Base-by-base conservation (phyloP, 1,140 invertebrate species). In the Hypsibius dujardini region DNA sequence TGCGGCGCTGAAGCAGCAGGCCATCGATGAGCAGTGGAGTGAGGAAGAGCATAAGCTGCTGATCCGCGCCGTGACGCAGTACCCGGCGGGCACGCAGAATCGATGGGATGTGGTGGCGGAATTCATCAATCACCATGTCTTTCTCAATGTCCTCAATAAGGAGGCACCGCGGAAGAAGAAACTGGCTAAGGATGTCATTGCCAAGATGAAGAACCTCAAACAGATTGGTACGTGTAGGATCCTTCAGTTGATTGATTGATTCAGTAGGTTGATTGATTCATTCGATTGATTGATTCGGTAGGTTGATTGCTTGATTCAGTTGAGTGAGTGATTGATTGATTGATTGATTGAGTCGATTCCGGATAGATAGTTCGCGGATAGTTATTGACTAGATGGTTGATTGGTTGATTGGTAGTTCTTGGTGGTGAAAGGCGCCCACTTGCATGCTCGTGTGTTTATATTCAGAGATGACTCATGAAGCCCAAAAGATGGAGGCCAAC, bases 21-120 rank as follows among this genome's bases (percentile, higher is more conserved):
- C 56, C 50, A 62, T 70, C 70, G 71, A 73, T 46, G 74, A 78
- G 3, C 81, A 84, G 2, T 98, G 94, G 94, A 85, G 82, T 40
- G 84, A 85, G 70, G 84, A 85, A 71, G 92, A 97, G 75, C 81
- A 92, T 0, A 88, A 92, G 75, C 78, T 94, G 28, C 82, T 98
- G 1, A 93, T 96, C 40, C 97, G 97, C 79, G 92, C 90, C 47
- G 92, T 96, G 0, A 96, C 95, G 82, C 77, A 97, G 1, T 97
- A 96, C 79, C 93, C 95, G 0, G 92, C 92, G 59, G 94, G 95
- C 15, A 97, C 94, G 84, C 92, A 75, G 84, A 72, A 72, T 60
- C 84, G 84, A 72, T 98, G 93, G 94, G 92, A 96, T 72, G 91
- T 56, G 7, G 50, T 56, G 7, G 50, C n/a, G 50, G 7, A 56